Percentiles rank a stretch among this genome's conserved stretches.
Conservation (phyloP, 2,797 vertebrate species). For the Octomys mimax region DNA sequence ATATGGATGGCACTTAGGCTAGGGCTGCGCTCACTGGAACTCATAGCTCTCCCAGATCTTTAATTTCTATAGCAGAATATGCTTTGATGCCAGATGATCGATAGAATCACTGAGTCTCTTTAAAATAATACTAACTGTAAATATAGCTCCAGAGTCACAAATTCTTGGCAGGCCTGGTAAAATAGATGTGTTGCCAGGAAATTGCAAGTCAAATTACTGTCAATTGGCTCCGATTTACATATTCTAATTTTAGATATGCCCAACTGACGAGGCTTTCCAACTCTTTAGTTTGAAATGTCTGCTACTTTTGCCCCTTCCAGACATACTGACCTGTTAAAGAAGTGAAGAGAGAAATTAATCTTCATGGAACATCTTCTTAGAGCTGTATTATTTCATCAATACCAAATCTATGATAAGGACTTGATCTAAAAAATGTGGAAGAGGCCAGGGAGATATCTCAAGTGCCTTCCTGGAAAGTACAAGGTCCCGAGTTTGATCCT, state of each 20-base stretch:
- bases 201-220: conserved; percentile 51
- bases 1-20: background rate
- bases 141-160: conserved; percentile 12
- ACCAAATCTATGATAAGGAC: background rate
- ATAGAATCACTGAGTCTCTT: background rate
- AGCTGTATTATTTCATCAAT: background rate
- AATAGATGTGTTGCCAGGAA: conserved; percentile 37
- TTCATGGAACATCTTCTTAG: background rate
- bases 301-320: background rate
- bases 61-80: conserved; percentile 36
- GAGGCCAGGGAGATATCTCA: no score
- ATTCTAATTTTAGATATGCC: conserved; percentile 58
- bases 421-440: background rate
- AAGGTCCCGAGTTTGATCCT: no score
- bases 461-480: no score
- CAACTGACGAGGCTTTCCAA: conserved; percentile 22
- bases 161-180: background rate
- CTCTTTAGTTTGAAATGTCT: background rate
- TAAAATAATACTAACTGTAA: conserved; percentile 34
- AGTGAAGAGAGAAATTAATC: background rate
- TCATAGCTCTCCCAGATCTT: background rate
- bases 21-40: background rate
- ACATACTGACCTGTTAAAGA: background rate
- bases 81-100: background rate
- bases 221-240: conserved; percentile 26